Conservation (phyloP, 2,113 vertebrate genomes). For the Cathartes aura region DNA sequence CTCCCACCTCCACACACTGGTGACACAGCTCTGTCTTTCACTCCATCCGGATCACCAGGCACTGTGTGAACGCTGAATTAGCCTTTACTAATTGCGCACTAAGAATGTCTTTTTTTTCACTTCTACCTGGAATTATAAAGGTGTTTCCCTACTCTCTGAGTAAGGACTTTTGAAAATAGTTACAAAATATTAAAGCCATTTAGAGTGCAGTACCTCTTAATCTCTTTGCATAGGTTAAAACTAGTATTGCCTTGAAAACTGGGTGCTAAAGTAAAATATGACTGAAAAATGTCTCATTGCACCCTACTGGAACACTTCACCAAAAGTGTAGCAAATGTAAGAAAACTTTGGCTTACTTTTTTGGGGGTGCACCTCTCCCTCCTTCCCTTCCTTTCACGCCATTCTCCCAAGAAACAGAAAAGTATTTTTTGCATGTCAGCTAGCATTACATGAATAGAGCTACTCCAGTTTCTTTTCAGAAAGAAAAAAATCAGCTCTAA, state of each 20-base stretch:
- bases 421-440: not conserved
- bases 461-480: not conserved
- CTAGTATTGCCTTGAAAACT: not conserved
- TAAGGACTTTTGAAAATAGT: not conserved
- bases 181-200: not conserved
- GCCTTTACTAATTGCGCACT: not conserved
- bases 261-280: not conserved
- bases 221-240: slow-evolving; percentile 12
- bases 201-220: not conserved
- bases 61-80: not conserved
- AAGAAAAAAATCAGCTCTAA: not conserved
- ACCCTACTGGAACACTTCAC: not conserved
- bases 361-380: not conserved
- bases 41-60: not conserved
- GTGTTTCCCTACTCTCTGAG: not conserved
- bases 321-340: not conserved
- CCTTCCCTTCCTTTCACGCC: not conserved
- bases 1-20: not conserved
- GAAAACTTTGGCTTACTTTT: not conserved
- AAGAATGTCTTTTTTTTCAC: not conserved
- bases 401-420: not conserved
- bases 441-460: not conserved
- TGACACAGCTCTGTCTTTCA: not conserved
- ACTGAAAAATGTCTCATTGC: not conserved
- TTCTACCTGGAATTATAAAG: not conserved